Evolutionary conservation across 2,113 vertebrate species (phyloP), one percentile per base, ranked within the genome.

Genomic region (Dasyornis broadbenti): DNA sequence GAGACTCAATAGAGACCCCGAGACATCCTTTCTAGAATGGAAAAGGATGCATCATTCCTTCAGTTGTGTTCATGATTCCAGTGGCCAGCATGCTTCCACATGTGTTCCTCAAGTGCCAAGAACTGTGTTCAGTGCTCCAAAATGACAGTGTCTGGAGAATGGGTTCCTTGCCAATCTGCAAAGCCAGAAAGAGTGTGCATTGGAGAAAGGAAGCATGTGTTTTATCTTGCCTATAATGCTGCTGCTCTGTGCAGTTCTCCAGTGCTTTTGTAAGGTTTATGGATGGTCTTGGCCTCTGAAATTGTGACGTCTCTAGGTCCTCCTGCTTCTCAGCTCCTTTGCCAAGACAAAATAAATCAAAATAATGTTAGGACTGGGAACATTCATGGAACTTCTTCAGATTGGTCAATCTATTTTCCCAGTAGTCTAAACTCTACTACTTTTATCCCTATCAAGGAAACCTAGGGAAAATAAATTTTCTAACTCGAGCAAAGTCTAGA

Each of bases 181-280:
- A 59, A 80, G 37, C 33, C 82, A 90, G 61, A 71, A 80, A 47
- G 37, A 65, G n/a, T 2, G 0, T 35, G 18, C 39, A 31, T 39
- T 45, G 42, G n/a, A 81, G 45, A 89, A 78, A 84, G 65, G 57
- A 76, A 89, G 30, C 15, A 17, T 52, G 28, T 79, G 39, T 53
- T 92, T 87, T 76, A 47, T 65, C 84, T 73, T 86, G 78, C n/a
- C 59, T 80, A 4, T 24, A 54, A 31, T 35, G 37, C 16, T 9
- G 0, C 33, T 82, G 10, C 7, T 87, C 40, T 91, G 45, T 33
- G 39, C 23, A 53, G 31, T 60, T 78, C 49, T 79, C 45, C 54
- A 79, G 65, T 53, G 44, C 52, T 92, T 84, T 94, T 79, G n/a
- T 60, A 87, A 89, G 12, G 73, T 87, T 91, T 96, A 49, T 85